Conservation (phyloP, 2,113 vertebrate genomes). For the Cephalopterus ornatus region DNA sequence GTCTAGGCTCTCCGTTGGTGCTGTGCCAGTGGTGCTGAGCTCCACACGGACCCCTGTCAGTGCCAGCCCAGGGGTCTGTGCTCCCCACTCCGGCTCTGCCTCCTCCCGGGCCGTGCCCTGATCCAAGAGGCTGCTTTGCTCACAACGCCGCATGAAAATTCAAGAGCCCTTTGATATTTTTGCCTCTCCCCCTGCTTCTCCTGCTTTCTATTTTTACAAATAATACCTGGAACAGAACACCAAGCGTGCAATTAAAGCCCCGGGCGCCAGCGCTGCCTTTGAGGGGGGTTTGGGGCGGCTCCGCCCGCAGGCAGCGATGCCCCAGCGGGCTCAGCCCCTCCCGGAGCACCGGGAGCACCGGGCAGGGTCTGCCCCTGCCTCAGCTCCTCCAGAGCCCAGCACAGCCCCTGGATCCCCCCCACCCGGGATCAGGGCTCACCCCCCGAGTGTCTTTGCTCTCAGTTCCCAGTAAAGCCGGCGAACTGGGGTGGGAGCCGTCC, state of each 20-base stretch:
- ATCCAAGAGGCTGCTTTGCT: not conserved
- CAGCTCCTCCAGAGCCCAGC: not conserved
- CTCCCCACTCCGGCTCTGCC: accelerated
- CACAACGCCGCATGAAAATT: not conserved
- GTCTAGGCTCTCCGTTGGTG: too few relatives aligned
- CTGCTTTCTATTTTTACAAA: constrained; percentile 7
- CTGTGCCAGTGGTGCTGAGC: accelerated
- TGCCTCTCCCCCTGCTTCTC: not conserved
- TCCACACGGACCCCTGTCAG: not conserved
- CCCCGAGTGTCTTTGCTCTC: not conserved
- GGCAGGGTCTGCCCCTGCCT: not conserved
- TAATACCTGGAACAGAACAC: constrained; percentile 1
- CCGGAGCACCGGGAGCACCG: accelerated
- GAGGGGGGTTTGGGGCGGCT: not conserved
- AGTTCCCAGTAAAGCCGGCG: not conserved
- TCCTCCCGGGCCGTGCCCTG: not conserved
- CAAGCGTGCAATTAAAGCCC: not conserved
- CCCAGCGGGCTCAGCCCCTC: not conserved
- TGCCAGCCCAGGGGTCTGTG: not conserved
- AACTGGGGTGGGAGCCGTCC: not conserved
- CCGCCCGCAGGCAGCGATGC: not conserved
- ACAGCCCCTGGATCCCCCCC: not conserved
- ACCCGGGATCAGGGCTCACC: not conserved
- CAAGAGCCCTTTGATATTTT: not conserved
- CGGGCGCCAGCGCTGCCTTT: not conserved